phyloP scores from a whole-genome alignment of 2,113 vertebrate genomes.

The Regulus satrapa region DNA sequence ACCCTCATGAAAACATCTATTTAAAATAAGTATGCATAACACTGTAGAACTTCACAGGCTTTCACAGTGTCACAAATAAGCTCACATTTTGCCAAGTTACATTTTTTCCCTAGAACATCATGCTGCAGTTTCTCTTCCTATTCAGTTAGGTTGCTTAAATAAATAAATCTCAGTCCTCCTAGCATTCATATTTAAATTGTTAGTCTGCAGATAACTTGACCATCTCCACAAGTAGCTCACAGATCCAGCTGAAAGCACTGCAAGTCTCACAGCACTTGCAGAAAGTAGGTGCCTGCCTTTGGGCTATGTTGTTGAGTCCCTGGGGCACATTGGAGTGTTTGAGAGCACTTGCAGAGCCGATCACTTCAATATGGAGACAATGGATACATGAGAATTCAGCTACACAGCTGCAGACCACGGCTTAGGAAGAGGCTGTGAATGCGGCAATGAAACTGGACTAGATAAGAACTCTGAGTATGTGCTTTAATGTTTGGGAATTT shows the following conservation, averaged over 20 bases:
- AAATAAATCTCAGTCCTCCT: neutral
- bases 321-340: neutral
- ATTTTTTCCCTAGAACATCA: conserved; percentile 27
- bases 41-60: neutral
- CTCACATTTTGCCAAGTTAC: neutral
- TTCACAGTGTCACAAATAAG: neutral
- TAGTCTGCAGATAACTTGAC: neutral
- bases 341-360: neutral
- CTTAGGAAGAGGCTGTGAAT: neutral
- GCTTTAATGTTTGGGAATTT: neutral
- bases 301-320: neutral
- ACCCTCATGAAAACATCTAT: neutral
- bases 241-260: neutral
- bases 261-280: neutral
- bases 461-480: neutral
- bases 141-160: neutral
- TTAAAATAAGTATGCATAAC: neutral
- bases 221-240: neutral
- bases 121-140: neutral
- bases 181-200: neutral
- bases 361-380: neutral
- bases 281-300: neutral
- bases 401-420: neutral
- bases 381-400: neutral
- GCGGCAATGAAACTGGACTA: neutral